Conservation (phyloP, 2,113 vertebrate species). For the Haplochromis vanheusdeni region DNA sequence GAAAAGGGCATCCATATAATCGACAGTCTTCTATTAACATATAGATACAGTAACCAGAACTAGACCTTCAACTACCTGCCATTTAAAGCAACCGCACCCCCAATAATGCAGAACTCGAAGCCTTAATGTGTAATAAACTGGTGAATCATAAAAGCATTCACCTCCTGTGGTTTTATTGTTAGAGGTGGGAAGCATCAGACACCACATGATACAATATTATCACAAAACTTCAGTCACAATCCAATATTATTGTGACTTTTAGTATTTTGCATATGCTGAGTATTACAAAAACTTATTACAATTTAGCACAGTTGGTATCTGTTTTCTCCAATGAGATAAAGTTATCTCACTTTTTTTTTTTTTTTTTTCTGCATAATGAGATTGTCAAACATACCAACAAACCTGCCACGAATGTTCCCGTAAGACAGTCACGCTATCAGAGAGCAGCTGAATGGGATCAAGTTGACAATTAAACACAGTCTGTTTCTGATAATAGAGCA, state of each 20-base stretch:
- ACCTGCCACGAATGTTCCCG: background rate
- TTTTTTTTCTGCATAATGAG: background rate
- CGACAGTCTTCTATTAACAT: rapidly evolving
- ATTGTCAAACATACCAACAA: background rate
- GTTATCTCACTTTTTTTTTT: background rate
- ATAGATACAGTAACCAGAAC: background rate
- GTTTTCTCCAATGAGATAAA: background rate
- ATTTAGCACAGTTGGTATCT: background rate
- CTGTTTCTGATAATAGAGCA: background rate
- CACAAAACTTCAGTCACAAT: background rate
- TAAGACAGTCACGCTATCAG: background rate
- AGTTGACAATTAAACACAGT: background rate
- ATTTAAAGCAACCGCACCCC: background rate
- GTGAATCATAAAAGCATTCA: background rate
- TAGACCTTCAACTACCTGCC: background rate
- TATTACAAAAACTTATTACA: rapidly evolving
- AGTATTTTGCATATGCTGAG: background rate
- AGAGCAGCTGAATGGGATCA: background rate
- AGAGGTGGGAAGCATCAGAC: background rate
- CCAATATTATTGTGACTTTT: background rate
- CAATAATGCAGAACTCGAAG: background rate
- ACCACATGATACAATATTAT: background rate
- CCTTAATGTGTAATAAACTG: background rate
- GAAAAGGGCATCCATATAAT: background rate
- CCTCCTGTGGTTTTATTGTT: background rate